phyloP scores from a whole-genome alignment of 2,888 invertebrate species.

The Tetragonula carbonaria region DNA sequence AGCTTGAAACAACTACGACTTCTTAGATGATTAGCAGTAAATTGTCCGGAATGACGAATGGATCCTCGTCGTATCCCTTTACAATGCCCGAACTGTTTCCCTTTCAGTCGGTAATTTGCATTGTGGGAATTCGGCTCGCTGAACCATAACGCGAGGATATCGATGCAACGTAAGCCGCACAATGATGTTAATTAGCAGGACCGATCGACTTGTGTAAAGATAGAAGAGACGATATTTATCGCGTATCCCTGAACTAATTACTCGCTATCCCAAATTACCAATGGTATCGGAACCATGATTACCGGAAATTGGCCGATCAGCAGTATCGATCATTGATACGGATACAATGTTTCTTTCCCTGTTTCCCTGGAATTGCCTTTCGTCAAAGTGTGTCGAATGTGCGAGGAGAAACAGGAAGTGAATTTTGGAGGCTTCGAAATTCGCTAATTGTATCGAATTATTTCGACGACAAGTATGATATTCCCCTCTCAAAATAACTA shows the following conservation, averaged over 20 bases:
- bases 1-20: background rate
- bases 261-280: background rate
- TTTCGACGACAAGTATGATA: no score
- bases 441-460: no score
- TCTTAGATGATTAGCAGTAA: slow-evolving; percentile 9
- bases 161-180: slow-evolving; percentile 16
- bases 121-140: slow-evolving; percentile 42
- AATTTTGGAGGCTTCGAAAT: no score
- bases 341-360: background rate
- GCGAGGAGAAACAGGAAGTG: no score
- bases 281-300: background rate
- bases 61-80: background rate
- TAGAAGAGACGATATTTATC: slow-evolving; percentile 30
- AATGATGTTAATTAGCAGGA: slow-evolving; percentile 34
- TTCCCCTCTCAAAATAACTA: no score
- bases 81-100: slow-evolving; percentile 23
- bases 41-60: background rate
- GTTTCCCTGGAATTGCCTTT: background rate
- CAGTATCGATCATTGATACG: slow-evolving; percentile 5
- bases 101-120: slow-evolving; percentile 44
- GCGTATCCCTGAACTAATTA: slow-evolving; percentile 15
- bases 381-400: no score
- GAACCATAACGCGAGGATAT: slow-evolving; percentile 19
- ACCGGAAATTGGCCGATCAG: background rate
- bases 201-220: slow-evolving; percentile 2